A percentile compares a stretch with the other conserved stretches of the same genome.
These are phyloP conservation scores for Rhyacichthys aspro DNA, from an alignment of 2,797 vertebrate genomes.

Conservation along the genomic window DNA sequence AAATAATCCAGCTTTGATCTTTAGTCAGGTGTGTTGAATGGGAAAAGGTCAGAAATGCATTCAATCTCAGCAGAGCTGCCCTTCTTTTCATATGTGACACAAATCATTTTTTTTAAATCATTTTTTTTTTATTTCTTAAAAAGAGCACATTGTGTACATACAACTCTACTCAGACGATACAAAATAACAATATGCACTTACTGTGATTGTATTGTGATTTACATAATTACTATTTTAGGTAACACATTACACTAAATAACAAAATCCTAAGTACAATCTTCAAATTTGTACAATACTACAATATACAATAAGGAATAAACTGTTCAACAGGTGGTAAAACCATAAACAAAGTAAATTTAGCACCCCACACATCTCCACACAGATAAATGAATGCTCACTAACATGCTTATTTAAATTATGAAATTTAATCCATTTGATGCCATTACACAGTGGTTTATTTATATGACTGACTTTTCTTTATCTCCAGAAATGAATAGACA, in stretches of 20 bases:
- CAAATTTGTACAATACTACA: background rate
- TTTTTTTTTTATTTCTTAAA: background rate
- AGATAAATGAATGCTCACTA: too few species aligned
- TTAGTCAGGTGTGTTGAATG: background rate
- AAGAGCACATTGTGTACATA: too few species aligned
- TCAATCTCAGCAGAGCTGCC: background rate
- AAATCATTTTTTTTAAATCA: background rate
- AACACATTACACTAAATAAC: background rate
- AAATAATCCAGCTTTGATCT: background rate
- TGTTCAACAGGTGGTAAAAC: background rate
- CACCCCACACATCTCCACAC: background rate
- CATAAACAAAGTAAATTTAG: background rate
- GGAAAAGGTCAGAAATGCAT: slow-evolving; percentile 25
- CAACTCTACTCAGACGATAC: too few species aligned
- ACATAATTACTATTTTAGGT: too few species aligned
- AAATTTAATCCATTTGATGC: too few species aligned
- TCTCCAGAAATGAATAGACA: background rate
- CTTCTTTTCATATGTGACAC: slow-evolving; percentile 1
- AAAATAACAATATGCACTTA: too few species aligned
- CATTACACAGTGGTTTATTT: too few species aligned
- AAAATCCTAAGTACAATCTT: background rate
- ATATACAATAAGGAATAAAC: background rate
- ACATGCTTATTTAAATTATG: too few species aligned
- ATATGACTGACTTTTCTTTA: background rate
- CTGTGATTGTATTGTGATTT: too few species aligned